Conservation (phyloP, 2,888 invertebrate genomes). For the Erebia ligea region DNA sequence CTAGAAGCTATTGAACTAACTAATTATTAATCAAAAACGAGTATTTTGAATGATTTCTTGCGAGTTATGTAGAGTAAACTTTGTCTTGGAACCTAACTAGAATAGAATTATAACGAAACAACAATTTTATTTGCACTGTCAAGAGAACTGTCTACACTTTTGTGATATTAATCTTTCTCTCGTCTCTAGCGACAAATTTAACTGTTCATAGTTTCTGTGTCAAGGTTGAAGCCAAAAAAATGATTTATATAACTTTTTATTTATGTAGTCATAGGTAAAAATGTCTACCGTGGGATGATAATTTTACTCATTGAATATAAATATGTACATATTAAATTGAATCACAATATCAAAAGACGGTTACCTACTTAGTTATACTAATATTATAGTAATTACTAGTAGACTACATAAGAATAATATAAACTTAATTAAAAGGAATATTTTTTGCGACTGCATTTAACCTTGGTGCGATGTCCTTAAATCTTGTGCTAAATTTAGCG, state of each 20-base stretch:
- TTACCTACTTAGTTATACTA: too few species aligned
- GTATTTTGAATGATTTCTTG: neutral
- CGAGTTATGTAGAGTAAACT: neutral
- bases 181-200: slow-evolving; percentile 12
- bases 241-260: slow-evolving; percentile 13
- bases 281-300: neutral
- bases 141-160: neutral
- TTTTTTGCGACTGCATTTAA: neutral
- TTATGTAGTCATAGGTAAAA: slow-evolving; percentile 11
- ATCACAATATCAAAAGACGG: neutral
- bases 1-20: neutral
- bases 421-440: neutral
- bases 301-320: neutral
- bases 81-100: neutral
- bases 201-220: slow-evolving; percentile 12
- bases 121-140: neutral
- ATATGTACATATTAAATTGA: neutral
- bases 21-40: neutral
- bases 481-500: slow-evolving; percentile 1
- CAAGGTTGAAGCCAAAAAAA: slow-evolving; percentile 10
- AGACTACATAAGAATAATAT: too few species aligned
- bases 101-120: neutral
- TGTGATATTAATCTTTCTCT: slow-evolving; percentile 8
- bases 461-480: slow-evolving; percentile 10
- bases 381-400: too few species aligned